These are phyloP conservation scores for Polia nebulosa DNA, from an alignment of 2,888 invertebrate species.

Conservation along the genomic window DNA sequence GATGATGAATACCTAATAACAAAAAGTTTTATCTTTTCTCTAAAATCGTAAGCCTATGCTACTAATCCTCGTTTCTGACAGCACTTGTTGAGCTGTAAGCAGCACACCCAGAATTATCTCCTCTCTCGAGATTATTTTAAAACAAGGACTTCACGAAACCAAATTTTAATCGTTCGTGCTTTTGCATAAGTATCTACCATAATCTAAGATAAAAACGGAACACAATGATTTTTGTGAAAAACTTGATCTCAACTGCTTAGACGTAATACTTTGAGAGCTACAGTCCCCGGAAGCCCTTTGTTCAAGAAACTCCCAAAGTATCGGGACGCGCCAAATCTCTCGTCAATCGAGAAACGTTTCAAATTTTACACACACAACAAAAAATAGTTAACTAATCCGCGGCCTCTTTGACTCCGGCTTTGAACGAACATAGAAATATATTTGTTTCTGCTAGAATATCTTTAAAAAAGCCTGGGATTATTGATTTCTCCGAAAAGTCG, in stretches of 20 bases:
- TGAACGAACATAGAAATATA: constrained; percentile 77
- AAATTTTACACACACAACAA: constrained; percentile 82
- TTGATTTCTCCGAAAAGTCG: constrained; percentile 88
- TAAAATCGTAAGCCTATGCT: neutral
- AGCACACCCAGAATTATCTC: constrained; percentile 25
- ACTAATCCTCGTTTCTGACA: neutral
- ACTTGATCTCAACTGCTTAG: constrained; percentile 80
- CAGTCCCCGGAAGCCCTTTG: constrained; percentile 87
- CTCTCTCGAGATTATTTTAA: constrained; percentile 37
- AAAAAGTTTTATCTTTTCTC: no score
- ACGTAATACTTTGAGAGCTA: constrained; percentile 80
- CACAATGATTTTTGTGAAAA: constrained; percentile 76
- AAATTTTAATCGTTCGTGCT: constrained; percentile 45
- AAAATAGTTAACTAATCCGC: constrained; percentile 87
- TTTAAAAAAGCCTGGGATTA: constrained; percentile 87
- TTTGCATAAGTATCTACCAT: constrained; percentile 66
- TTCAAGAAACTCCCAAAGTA: constrained; percentile 80
- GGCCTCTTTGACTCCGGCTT: constrained; percentile 85
- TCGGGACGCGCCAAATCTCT: constrained; percentile 84
- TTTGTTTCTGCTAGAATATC: constrained; percentile 86
- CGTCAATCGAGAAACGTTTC: constrained; percentile 86
- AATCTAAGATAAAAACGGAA: constrained; percentile 65
- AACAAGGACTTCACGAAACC: constrained; percentile 37
- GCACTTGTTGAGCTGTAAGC: constrained; percentile 2
- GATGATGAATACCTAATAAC: no score